Conservation (phyloP, 1,140 invertebrate genomes). For the Panulirus ornatus region DNA sequence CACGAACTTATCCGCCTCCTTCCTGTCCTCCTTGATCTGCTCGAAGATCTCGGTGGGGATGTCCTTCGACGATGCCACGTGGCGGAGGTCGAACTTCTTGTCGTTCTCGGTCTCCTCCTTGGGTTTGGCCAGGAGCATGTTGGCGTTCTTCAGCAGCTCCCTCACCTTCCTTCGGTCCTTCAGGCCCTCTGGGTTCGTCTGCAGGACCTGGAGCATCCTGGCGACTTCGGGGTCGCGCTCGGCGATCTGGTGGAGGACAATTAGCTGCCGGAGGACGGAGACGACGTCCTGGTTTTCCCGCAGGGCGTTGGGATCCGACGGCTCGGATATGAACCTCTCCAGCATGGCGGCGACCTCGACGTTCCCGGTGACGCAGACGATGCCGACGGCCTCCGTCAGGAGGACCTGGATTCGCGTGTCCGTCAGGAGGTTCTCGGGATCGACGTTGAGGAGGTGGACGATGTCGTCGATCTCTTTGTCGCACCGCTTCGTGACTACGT, state of each 20-base stretch:
- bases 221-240: conserved; percentile 67
- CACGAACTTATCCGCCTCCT: conserved; percentile 73
- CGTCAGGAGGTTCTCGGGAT: conserved; percentile 69
- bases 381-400: conserved; percentile 84
- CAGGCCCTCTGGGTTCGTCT: conserved; percentile 79
- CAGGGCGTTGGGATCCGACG: conserved; percentile 81
- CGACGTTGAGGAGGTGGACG: conserved; percentile 66
- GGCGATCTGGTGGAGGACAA: conserved; percentile 85
- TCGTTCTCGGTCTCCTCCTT: conserved; percentile 44
- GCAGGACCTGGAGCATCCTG: conserved; percentile 67
- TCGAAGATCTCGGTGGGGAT: conserved; percentile 74
- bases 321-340: conserved; percentile 82
- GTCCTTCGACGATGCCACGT: conserved; percentile 74
- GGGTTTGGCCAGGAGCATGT: conserved; percentile 52
- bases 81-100: conserved; percentile 68
- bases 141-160: conserved; percentile 65
- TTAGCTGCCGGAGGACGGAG: conserved; percentile 85
- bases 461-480: conserved; percentile 74
- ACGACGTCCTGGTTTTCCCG: conserved; percentile 82
- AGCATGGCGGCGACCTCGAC: conserved; percentile 82
- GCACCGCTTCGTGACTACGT: conserved; percentile 69
- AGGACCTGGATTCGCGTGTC: conserved; percentile 80
- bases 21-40: conserved; percentile 72
- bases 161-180: conserved; percentile 73
- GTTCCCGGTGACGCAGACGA: conserved; percentile 85